Percentiles rank a stretch among this genome's conserved stretches.
phyloP scores from a whole-genome alignment of 2,797 vertebrate genomes.

The Anguilla marmorata region DNA sequence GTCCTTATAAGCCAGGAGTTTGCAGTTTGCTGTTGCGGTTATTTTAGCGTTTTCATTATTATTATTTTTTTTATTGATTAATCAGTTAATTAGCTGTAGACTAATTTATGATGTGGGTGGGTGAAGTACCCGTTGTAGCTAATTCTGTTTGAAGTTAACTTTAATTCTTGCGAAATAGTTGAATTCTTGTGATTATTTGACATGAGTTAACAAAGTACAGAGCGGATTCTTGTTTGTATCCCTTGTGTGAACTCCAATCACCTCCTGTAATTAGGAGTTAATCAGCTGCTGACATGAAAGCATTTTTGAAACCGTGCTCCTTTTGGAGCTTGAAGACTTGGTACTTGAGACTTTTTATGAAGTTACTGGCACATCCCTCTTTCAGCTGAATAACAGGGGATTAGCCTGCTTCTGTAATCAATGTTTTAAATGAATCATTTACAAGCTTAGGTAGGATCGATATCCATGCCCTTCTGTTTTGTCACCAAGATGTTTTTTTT shows the following conservation, averaged over 20 bases:
- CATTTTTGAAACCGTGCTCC: background rate
- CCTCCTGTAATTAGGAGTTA: background rate
- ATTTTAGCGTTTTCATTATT: background rate
- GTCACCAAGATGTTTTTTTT: background rate
- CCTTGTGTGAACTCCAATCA: background rate
- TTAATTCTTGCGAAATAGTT: background rate
- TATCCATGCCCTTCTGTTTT: background rate
- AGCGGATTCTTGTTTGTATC: background rate
- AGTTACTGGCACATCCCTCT: background rate
- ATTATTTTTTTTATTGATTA: background rate
- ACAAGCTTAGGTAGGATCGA: background rate
- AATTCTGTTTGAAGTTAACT: background rate
- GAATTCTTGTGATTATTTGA: background rate
- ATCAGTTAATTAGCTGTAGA: background rate
- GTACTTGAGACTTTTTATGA: background rate
- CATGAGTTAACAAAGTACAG: background rate
- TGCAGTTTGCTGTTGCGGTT: background rate
- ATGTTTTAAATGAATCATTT: conserved; percentile 9
- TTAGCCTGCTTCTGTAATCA: background rate
- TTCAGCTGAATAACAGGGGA: background rate
- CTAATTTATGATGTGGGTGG: background rate
- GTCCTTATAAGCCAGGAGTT: background rate
- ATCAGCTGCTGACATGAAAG: background rate
- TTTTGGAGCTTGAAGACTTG: background rate
- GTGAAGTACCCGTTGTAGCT: background rate